These are phyloP conservation scores for Lophius americanus DNA, from an alignment of 2,797 vertebrate species.

Conservation along the genomic window DNA sequence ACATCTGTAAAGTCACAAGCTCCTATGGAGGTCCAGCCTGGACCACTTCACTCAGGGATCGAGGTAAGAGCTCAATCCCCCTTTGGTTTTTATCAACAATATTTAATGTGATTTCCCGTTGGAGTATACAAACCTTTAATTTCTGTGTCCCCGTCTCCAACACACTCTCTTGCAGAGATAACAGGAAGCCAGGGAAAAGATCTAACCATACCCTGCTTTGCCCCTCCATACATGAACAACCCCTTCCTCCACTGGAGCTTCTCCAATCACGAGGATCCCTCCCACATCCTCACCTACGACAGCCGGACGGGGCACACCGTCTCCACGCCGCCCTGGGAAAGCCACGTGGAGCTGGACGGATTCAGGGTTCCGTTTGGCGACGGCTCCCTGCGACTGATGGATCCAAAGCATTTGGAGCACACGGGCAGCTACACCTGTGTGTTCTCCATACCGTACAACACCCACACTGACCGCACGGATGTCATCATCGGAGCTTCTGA, in stretches of 20 bases:
- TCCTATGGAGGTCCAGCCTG: slow-evolving; percentile 67
- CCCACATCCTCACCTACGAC: slow-evolving; percentile 73
- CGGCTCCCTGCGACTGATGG: slow-evolving; percentile 75
- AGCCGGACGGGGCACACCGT: slow-evolving; percentile 39
- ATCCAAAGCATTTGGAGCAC: slow-evolving; percentile 51
- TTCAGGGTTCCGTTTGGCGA: slow-evolving; percentile 64
- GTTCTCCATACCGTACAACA: slow-evolving; percentile 53
- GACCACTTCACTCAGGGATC: slow-evolving; percentile 74
- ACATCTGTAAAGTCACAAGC: slow-evolving; percentile 76
- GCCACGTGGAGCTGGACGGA: slow-evolving; percentile 57
- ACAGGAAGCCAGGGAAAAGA: slow-evolving; percentile 58
- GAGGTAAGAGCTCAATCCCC: slow-evolving; percentile 60
- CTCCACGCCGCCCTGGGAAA: slow-evolving; percentile 53
- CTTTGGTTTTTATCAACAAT: no score
- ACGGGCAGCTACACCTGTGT: slow-evolving; percentile 75
- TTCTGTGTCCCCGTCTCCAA: background rate
- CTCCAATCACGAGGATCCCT: slow-evolving; percentile 41
- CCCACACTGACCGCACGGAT: slow-evolving; percentile 57
- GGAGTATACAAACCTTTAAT: background rate
- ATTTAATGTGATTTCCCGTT: background rate
- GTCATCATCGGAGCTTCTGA: slow-evolving; percentile 49
- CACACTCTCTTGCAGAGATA: slow-evolving; percentile 45
- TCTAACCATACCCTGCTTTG: slow-evolving; percentile 75
- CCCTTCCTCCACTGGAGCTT: slow-evolving; percentile 78
- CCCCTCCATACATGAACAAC: slow-evolving; percentile 63